These are phyloP conservation scores for Lagria hirta DNA, from an alignment of 2,888 invertebrate species.

Conservation along the genomic window DNA sequence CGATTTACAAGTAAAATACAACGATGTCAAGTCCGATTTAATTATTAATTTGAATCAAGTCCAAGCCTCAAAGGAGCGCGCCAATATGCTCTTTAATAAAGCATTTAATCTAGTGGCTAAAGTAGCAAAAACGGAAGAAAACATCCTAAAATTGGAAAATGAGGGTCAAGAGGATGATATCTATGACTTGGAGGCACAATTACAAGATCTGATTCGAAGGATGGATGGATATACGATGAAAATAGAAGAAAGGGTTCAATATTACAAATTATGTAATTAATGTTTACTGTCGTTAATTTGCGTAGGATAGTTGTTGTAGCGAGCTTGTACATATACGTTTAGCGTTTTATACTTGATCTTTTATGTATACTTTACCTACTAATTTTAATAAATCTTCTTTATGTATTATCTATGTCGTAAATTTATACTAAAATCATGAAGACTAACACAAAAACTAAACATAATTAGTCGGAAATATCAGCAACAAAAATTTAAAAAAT, in stretches of 20 bases:
- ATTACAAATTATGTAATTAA: constrained; percentile 62
- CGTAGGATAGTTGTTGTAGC: constrained; percentile 17
- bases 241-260: constrained; percentile 63
- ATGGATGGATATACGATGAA: constrained; percentile 64
- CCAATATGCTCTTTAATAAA: constrained; percentile 73
- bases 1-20: constrained; percentile 68
- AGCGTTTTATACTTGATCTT: constrained; percentile 23
- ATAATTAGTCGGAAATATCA: no score
- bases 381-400: constrained; percentile 27
- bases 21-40: constrained; percentile 69
- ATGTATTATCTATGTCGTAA: no score
- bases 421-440: no score
- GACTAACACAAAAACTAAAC: no score
- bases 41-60: constrained; percentile 74
- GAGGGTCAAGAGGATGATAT: constrained; percentile 51
- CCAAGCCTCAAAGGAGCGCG: constrained; percentile 74
- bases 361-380: constrained; percentile 23
- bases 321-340: constrained; percentile 29
- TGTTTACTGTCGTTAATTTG: constrained; percentile 25
- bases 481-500: no score
- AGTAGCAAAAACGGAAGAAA: constrained; percentile 46
- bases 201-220: constrained; percentile 62
- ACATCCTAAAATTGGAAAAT: constrained; percentile 46
- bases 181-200: constrained; percentile 59
- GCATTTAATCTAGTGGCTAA: constrained; percentile 77